Evolutionary conservation across 2,797 vertebrate genomes (phyloP).

Genomic region (Bradypodion ventrale): DNA sequence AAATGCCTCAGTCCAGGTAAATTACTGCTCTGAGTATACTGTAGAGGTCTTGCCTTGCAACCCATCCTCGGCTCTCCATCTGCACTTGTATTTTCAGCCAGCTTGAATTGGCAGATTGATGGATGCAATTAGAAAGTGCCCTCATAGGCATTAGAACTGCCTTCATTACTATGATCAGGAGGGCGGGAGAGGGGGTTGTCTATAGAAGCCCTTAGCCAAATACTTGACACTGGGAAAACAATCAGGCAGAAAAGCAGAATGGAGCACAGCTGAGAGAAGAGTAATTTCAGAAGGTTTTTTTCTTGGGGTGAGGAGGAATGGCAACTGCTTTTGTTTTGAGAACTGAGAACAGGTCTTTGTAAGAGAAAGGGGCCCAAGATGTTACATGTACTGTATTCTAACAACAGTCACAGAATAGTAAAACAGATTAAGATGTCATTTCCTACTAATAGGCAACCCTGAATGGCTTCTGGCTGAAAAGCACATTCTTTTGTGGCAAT

Average conservation of each 20-base stretch:
- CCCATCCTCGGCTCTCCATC: conserved; percentile 69
- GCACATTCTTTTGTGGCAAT: conserved; percentile 22
- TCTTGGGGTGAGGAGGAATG: background rate
- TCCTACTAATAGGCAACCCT: conserved; percentile 51
- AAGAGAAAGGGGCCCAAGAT: background rate
- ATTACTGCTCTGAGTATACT: conserved; percentile 58
- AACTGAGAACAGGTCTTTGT: background rate
- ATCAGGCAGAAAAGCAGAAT: conserved; percentile 74
- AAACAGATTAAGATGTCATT: too few species aligned
- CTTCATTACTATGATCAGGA: conserved; percentile 81
- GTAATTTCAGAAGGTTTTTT: background rate
- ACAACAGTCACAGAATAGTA: background rate
- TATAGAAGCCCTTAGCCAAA: conserved; percentile 83
- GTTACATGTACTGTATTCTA: background rate
- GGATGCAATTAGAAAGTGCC: conserved; percentile 79
- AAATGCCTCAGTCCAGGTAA: conserved; percentile 70
- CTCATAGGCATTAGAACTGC: conserved; percentile 81
- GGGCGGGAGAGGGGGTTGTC: too few species aligned
- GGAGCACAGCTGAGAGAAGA: background rate
- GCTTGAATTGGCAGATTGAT: conserved; percentile 82
- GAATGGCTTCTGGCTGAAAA: conserved; percentile 49
- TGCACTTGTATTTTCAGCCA: conserved; percentile 79
- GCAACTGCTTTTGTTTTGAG: background rate
- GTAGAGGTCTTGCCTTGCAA: conserved; percentile 72
- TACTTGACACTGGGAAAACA: conserved; percentile 80